Conservation (phyloP, 2,888 invertebrate species). For the Drosophila hamatofila region DNA sequence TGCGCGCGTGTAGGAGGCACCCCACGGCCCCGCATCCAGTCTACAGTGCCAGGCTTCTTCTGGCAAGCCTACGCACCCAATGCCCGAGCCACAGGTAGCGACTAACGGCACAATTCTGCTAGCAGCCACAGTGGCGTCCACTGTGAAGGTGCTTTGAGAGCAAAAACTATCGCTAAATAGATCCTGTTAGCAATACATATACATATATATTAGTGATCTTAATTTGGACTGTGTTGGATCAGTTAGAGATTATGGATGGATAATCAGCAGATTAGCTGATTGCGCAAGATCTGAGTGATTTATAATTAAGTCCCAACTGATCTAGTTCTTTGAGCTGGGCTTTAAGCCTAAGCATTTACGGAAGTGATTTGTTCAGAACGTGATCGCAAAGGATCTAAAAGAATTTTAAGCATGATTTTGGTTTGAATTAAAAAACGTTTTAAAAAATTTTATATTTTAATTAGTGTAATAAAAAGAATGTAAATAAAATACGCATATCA, state of each 20-base stretch:
- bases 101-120: constrained; percentile 3
- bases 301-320: background rate
- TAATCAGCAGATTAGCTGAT: constrained; percentile 3
- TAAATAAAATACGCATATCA: no score
- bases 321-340: background rate
- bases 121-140: constrained; percentile 27
- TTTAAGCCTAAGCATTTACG: background rate
- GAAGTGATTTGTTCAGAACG: background rate
- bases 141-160: background rate
- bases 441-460: no score
- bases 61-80: constrained; percentile 1
- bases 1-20: constrained; percentile 60
- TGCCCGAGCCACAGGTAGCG: constrained; percentile 47
- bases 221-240: background rate
- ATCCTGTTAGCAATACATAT: background rate
- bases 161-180: background rate
- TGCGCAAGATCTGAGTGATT: background rate
- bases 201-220: background rate
- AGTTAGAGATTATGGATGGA: background rate
- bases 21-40: constrained; percentile 29
- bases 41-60: background rate
- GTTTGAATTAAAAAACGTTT: no score
- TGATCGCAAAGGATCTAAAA: no score
- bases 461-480: no score
- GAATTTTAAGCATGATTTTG: no score